These are phyloP conservation scores for Ypsolopha sequella DNA, from an alignment of 2,888 invertebrate species.

Conservation along the genomic window DNA sequence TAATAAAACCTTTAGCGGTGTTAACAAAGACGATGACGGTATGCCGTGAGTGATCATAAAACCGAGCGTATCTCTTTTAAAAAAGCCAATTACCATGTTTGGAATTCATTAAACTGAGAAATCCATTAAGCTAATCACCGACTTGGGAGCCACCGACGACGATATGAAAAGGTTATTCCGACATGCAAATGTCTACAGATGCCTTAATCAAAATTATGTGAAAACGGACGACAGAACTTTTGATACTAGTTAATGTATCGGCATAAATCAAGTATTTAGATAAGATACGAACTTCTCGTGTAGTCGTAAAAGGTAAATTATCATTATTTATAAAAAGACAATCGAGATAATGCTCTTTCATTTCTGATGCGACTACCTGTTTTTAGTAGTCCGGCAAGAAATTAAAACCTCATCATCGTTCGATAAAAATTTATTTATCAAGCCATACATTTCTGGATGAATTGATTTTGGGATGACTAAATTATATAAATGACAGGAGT, in stretches of 20 bases:
- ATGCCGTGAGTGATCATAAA: conserved; percentile 34
- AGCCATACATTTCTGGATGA: too few species aligned
- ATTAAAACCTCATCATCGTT: too few species aligned
- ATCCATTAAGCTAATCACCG: conserved; percentile 61
- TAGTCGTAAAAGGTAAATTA: conserved; percentile 15
- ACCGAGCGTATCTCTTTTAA: conserved; percentile 49
- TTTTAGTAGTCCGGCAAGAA: conserved; percentile 9
- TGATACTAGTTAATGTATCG: conserved; percentile 34
- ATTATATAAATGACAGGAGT: too few species aligned
- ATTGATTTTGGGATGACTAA: too few species aligned
- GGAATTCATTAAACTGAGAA: conserved; percentile 60
- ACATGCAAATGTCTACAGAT: conserved; percentile 57
- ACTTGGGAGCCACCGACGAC: conserved; percentile 48
- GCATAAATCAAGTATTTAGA: conserved; percentile 49
- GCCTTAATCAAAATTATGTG: conserved; percentile 59
- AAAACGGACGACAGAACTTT: conserved; percentile 47
- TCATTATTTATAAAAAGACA: conserved; percentile 20
- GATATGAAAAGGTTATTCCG: conserved; percentile 58
- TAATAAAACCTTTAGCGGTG: conserved; percentile 15
- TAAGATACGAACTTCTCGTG: conserved; percentile 30
- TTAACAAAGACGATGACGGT: conserved; percentile 20
- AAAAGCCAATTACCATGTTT: conserved; percentile 53
- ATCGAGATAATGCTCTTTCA: conserved; percentile 16
- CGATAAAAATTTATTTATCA: too few species aligned
- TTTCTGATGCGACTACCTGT: conserved; percentile 21